A percentile compares a stretch with the other conserved stretches of the same genome.
Conservation (phyloP, 2,797 vertebrate species). For the Streptopelia turtur region DNA sequence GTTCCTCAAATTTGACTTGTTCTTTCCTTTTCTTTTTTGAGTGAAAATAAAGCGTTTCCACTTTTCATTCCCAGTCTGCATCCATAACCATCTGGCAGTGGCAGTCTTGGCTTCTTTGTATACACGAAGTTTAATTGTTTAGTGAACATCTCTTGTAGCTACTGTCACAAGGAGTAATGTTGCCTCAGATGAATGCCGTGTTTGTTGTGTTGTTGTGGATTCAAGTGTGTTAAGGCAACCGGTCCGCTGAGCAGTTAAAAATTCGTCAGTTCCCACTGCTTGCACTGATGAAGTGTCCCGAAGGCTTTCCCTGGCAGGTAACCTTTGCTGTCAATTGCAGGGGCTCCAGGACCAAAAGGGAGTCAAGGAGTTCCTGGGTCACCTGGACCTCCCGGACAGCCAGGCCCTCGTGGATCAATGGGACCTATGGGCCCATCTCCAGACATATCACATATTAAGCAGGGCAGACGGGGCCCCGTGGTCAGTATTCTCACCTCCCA, state of each 20-base stretch:
- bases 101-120: neutral
- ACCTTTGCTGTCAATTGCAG: slow-evolving; percentile 74
- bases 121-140: neutral
- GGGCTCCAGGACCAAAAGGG: slow-evolving; percentile 88
- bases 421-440: slow-evolving; percentile 94
- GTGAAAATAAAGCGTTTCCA: neutral
- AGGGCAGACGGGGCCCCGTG: slow-evolving; percentile 92
- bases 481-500: slow-evolving; percentile 80
- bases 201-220: neutral
- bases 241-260: neutral
- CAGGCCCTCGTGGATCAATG: slow-evolving; percentile 93
- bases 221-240: neutral
- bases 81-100: neutral
- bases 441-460: slow-evolving; percentile 92
- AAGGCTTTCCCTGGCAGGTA: neutral
- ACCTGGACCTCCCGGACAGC: slow-evolving; percentile 85
- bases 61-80: neutral
- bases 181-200: neutral
- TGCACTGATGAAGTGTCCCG: neutral
- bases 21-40: neutral
- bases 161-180: neutral
- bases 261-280: neutral
- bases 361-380: slow-evolving; percentile 84
- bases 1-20: neutral
- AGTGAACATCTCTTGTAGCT: neutral